Evolutionary conservation across 2,113 vertebrate genomes (phyloP).

Genomic region (Thomomys bottae): DNA sequence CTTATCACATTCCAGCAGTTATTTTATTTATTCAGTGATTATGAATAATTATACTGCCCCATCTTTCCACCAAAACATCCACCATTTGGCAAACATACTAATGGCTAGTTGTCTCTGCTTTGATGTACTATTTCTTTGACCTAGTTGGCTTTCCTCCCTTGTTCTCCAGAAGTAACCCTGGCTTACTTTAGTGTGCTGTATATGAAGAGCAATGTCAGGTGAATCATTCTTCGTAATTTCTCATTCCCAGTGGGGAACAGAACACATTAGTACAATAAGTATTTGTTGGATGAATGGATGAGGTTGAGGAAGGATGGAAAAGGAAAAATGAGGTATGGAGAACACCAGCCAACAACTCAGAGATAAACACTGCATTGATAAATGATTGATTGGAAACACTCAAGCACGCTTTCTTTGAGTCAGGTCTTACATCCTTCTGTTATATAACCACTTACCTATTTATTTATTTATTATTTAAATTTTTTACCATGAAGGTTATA

Average conservation of each 20-base stretch:
- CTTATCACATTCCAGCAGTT: background rate
- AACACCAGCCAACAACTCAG: too few relatives aligned
- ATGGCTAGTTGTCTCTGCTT: background rate
- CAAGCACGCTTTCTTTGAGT: too few relatives aligned
- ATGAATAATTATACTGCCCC: background rate
- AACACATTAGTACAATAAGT: background rate
- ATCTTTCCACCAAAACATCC: background rate
- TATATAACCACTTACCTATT: too few relatives aligned
- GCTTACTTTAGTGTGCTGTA: background rate
- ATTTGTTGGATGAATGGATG: background rate
- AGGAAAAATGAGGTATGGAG: too few relatives aligned
- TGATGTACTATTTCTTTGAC: background rate
- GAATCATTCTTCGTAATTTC: background rate
- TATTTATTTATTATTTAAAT: too few relatives aligned
- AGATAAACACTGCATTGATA: too few relatives aligned
- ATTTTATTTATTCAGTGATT: background rate
- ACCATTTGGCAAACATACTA: background rate
- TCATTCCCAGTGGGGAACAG: too few relatives aligned
- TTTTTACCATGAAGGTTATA: too few relatives aligned
- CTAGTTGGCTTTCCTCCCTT: background rate
- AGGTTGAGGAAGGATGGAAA: background rate
- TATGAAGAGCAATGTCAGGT: background rate
- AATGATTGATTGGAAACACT: too few relatives aligned
- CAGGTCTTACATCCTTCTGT: too few relatives aligned
- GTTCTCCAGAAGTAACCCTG: background rate